Base-by-base conservation (phyloP, 92 coral and sea anemone genomes). In the Heliopora coerulea region DNA sequence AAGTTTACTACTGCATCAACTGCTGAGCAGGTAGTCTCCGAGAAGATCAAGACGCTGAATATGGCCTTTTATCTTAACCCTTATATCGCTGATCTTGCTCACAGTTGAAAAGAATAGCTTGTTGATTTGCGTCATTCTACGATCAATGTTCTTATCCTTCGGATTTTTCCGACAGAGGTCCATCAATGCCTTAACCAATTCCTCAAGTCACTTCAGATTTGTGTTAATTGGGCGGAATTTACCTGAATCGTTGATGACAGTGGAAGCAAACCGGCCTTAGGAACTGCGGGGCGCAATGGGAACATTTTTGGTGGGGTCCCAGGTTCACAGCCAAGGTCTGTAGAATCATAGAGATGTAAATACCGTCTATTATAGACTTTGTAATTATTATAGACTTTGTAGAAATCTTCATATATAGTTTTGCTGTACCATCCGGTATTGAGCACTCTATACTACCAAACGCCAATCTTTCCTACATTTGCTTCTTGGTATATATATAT, bases 21-120 rank as follows among this genome's bases (percentile, higher is more conserved):
- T 5, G 79, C 84, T 24, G 84, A n/a, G n/a, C n/a, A n/a, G 19
- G 78, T 83, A 69, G 59, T 86, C 87, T 11, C 81, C 87, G 37
- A 78, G 42, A 6, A 86, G 84, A 65, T 86, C 90, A 39, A 86
- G 81, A 46, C 82, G 72, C 70, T 86, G 87, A 64, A 86, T 86
- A 15, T 86, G 84, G 56, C 89, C 89, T 48, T 86, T 57, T 17
- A 86, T 82, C 3, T 60, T 78, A 10, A 86, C 78, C 74, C 62
- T 72, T 56, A 73, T 28, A 42, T 78, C 65, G 68, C 84, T 82
- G 68, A 86, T 82, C 62, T 54, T 78, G 30, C 65, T 68, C 0
- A 78, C 81, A 1, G 90, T 86, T 3, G 59, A 37, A 2, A 78
- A 58, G 72, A 70, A 86, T 28, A 78, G 75, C 0, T 80, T 59